Evolutionary conservation across 1,140 invertebrate genomes (phyloP).

Genomic region (Drosophila suzukii): DNA sequence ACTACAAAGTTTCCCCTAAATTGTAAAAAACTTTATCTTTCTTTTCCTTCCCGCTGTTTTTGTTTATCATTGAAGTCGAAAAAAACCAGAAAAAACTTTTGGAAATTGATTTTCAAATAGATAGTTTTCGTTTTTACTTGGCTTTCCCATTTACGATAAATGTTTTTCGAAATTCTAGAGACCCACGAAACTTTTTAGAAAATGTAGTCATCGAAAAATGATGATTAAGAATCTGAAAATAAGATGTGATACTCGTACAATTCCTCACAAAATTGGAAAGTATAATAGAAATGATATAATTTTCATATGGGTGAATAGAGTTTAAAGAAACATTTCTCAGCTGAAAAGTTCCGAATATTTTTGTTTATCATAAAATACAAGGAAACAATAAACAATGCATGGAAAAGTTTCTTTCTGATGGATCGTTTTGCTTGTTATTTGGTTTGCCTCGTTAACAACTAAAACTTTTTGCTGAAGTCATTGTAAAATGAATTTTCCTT

Average conservation of each 20-base stretch:
- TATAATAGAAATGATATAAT: no score
- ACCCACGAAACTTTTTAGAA: background rate
- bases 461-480: conserved; percentile 23
- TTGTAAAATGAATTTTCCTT: conserved; percentile 13
- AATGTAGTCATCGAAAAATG: background rate
- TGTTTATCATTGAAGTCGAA: conserved; percentile 3
- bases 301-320: no score
- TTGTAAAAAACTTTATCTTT: background rate
- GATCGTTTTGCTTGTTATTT: conserved; percentile 18
- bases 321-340: no score
- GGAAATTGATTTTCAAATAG: conserved; percentile 5
- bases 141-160: background rate
- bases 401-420: conserved; percentile 10
- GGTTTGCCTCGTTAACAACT: background rate
- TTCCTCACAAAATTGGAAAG: background rate
- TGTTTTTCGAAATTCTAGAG: conserved; percentile 5
- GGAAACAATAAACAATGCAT: conserved; percentile 13
- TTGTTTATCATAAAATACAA: conserved; percentile 9
- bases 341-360: background rate
- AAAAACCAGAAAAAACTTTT: conserved; percentile 15
- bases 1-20: background rate
- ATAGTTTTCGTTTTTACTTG: conserved; percentile 2
- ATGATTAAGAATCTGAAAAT: background rate
- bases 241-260: background rate
- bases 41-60: conserved; percentile 2